Percentiles rank a stretch among this genome's conserved stretches.
These are phyloP conservation scores for Rhea americana DNA, from an alignment of 2,113 vertebrate genomes.

Conservation along the genomic window DNA sequence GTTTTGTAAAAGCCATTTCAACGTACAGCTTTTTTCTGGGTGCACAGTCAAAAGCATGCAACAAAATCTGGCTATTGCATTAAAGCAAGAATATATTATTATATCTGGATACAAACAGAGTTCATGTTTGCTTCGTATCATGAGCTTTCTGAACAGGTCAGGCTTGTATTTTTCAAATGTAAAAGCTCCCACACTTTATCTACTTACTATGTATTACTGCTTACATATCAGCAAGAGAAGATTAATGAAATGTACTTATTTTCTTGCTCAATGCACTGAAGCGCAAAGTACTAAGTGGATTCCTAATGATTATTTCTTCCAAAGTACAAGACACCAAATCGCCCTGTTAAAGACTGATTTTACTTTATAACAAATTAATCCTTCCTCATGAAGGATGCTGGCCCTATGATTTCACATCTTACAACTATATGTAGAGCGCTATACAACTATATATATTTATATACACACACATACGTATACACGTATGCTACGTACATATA, in stretches of 20 bases:
- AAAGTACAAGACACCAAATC: neutral
- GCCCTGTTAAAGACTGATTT: neutral
- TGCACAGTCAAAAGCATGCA: neutral
- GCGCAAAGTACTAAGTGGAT: neutral
- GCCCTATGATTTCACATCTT: neutral
- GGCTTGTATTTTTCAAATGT: neutral
- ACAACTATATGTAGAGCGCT: neutral
- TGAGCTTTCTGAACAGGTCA: neutral
- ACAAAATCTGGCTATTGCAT: neutral
- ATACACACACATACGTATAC: too few species aligned
- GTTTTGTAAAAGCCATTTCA: neutral
- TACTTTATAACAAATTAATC: neutral
- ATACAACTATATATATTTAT: neutral
- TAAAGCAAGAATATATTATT: neutral
- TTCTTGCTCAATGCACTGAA: neutral
- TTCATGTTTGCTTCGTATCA: neutral
- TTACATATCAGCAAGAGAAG: neutral
- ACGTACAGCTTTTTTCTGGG: neutral
- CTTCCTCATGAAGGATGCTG: neutral
- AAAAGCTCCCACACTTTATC: neutral
- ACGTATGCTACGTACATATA: neutral
- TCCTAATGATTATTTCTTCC: neutral
- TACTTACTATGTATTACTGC: neutral
- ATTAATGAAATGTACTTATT: neutral
- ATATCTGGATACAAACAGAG: neutral